Evolutionary conservation across 2,888 invertebrate genomes (phyloP), one percentile per base, ranked within the genome.

Genomic region (Deilephila elpenor): DNA sequence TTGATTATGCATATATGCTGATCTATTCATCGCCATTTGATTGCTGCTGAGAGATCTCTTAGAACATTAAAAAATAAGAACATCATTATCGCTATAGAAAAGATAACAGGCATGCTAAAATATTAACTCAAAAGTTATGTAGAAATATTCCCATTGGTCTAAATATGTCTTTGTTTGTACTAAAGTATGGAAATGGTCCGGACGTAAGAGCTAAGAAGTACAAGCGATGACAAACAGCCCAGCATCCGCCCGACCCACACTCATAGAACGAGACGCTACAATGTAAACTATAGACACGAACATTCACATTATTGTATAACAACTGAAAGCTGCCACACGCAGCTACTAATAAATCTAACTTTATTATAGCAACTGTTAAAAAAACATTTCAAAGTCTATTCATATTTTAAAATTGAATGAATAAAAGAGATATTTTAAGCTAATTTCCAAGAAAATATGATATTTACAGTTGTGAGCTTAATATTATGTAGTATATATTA

Each of bases 81-180:
- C 19, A 56, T 56, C 56, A 56, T 6, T n/a, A 19, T 56, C n/a
- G 56, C 56, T 56, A 56, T 56, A 56, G n/a, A 56, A 56, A 29
- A 60, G 25, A 32, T 11, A 29, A 60, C 17, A 60, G 17, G 34
- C 11, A 37, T 20, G 20, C 11, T 44, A 64, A 14, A 64, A 64
- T 20, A 20, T 34, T 14, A 20, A 64, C 11, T 5, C 44, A 44
- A 67, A 20, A 51, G 60, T 25, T 67, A 37, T 17, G 25, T 67
- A 64, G n/a, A 64, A 25, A 25, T 67, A 11, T 67, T 51, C 6
- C 25, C 25, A 67, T 67, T 44, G 5, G 25, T 67, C 67, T 67
- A 67, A 67, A 51, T 67, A 44, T 67, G 4, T 67, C n/a, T 67
- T 67, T 67, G 67, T 67, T 67, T 67, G 67, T 67, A 67, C 67